Base-by-base conservation (phyloP, 2,797 vertebrate genomes). In the Neomorphus geoffroyi region DNA sequence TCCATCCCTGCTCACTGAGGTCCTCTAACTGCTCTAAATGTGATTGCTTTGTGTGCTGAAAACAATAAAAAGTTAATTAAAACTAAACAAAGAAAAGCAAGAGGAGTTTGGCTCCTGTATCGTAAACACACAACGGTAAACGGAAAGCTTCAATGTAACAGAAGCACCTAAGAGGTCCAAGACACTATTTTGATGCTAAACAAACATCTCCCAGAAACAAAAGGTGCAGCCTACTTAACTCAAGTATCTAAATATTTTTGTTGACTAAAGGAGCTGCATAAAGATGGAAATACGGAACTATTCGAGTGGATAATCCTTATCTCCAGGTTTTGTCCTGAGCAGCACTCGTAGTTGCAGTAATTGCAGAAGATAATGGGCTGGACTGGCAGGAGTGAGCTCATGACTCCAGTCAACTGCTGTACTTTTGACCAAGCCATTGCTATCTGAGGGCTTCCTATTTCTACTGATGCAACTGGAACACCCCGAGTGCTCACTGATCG, bases 61-160 rank as follows among this genome's bases (percentile, higher is more conserved):
- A 93, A 70, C 60, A 78, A 66, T 80, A n/a, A 53, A 67, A 86
- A 28, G 30, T 86, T 90, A 94, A 96, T 90, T 90, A 80, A 91
- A 94, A 95, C 50, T 67, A 89, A 93, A 88, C 66, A 86, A 50
- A 61, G 26, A 32, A 46, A 58, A 57, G 14, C 27, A 39, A 64
- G 26, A 66, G 32, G 61, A 53, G n/a, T 2, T 6, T 24, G 58
- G 56, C 16, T 74, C n/a, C 18, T 21, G 27, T 24, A 39, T 39
- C 35, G 27, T 19, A 30, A 2, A 14, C 35, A 14, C 3, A 10
- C 39, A 37, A n/a, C 11, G 35, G 54, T 32, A 23, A 85, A 75
- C 43, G 10, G 66, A 66, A 73, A 74, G 26, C 45, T 45, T 53
- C 45, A 2, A 4, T 1, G 61, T 4, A 43, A 32, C 27, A 73